Conservation (phyloP, 2,113 vertebrate species). For the Ornithorhynchus anatinus region DNA sequence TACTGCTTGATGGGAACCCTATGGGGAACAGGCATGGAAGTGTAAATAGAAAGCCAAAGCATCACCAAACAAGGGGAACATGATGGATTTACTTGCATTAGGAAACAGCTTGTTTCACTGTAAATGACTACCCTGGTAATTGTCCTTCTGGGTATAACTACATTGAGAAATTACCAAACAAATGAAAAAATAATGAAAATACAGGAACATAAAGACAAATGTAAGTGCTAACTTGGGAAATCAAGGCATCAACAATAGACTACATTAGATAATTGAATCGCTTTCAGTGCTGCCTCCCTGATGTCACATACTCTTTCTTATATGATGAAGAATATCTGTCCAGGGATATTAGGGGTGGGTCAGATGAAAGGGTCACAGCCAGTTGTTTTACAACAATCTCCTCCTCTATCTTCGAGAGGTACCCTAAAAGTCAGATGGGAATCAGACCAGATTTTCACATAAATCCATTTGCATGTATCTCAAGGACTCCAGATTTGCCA, state of each 20-base stretch:
- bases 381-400: too few relatives aligned
- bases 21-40: background rate
- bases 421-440: too few relatives aligned
- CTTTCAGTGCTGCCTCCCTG: background rate
- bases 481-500: too few relatives aligned
- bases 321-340: too few relatives aligned
- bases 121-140: background rate
- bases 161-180: background rate
- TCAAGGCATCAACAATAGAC: background rate
- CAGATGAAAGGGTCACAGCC: too few relatives aligned
- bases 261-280: slow-evolving; percentile 4
- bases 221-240: background rate
- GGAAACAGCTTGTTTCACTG: background rate
- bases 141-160: background rate
- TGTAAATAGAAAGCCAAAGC: background rate
- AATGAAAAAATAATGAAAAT: background rate
- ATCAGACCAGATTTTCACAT: too few relatives aligned
- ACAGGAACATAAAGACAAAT: slow-evolving; percentile 8
- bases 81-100: background rate
- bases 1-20: background rate
- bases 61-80: background rate
- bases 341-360: too few relatives aligned
- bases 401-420: too few relatives aligned
- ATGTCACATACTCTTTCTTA: too few relatives aligned
- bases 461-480: too few relatives aligned